A percentile compares a stretch with the other conserved stretches of the same genome.
Conservation (phyloP, 2,113 vertebrate genomes). For the Tricholaema leucomelas region DNA sequence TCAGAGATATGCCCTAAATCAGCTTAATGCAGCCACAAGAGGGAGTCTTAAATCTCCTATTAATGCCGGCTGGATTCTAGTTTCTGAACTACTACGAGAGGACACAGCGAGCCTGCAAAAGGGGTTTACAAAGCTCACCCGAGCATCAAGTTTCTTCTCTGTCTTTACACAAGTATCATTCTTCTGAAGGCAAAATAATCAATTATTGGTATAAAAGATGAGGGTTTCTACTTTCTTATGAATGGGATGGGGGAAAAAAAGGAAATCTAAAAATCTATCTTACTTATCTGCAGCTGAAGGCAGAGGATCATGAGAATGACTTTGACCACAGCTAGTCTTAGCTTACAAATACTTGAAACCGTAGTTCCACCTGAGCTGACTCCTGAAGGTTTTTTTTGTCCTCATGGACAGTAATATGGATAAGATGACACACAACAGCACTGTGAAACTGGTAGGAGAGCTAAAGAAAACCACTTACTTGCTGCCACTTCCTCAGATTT, state of each 20-base stretch:
- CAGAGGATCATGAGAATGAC: background rate
- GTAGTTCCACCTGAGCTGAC: background rate
- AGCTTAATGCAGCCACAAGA: constrained; percentile 56
- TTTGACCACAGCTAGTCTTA: background rate
- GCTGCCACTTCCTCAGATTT: background rate
- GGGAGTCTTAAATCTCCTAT: constrained; percentile 59
- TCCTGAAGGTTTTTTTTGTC: background rate
- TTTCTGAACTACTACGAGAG: background rate
- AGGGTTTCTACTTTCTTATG: background rate
- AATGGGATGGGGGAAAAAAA: background rate
- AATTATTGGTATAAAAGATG: background rate
- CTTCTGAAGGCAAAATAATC: background rate
- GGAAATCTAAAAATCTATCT: no score
- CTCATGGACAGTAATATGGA: background rate
- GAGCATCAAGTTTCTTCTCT: background rate
- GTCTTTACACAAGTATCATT: background rate
- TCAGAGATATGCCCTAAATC: background rate
- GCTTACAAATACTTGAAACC: background rate
- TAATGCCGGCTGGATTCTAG: background rate
- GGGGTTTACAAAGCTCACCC: background rate
- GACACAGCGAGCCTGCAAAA: background rate
- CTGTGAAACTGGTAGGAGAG: background rate
- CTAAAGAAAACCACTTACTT: background rate
- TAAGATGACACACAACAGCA: background rate
- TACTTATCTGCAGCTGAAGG: background rate